A percentile compares a stretch with the other conserved stretches of the same genome.
Conservation (phyloP, 2,113 vertebrate species). For the Tachysurus fulvidraco region DNA sequence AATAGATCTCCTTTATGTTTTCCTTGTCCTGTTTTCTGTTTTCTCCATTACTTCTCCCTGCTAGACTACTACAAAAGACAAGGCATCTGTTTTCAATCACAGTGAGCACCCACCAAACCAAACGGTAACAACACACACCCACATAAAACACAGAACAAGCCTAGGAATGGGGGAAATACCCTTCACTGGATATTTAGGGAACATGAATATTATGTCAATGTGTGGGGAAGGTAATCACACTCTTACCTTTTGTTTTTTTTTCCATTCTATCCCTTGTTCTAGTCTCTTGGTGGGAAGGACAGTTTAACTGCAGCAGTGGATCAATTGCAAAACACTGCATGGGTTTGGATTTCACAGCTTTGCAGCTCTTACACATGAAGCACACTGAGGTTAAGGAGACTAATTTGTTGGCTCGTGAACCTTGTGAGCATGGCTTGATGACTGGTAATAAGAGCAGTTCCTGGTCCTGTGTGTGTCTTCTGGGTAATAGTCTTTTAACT, state of each 20-base stretch:
- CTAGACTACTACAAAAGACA: conserved; percentile 55
- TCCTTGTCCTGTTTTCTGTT: conserved; percentile 59
- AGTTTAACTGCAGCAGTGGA: conserved; percentile 26
- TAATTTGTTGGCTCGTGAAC: conserved; percentile 27
- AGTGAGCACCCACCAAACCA: conserved; percentile 45
- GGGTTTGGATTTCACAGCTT: conserved; percentile 49
- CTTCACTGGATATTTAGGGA: conserved; percentile 47
- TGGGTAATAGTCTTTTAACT: conserved; percentile 34
- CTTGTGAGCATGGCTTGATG: conserved; percentile 18
- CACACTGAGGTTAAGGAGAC: conserved; percentile 21
- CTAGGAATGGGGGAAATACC: conserved; percentile 41
- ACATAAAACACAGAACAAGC: conserved; percentile 4
- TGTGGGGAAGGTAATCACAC: conserved; percentile 46
- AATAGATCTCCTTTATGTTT: conserved; percentile 60
- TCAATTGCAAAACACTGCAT: conserved; percentile 38
- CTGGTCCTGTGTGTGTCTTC: background rate
- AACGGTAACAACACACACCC: conserved; percentile 46
- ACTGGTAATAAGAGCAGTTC: conserved; percentile 29
- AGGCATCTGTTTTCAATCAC: conserved; percentile 62
- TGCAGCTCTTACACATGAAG: conserved; percentile 37
- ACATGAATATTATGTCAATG: conserved; percentile 48
- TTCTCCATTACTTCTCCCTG: conserved; percentile 55
- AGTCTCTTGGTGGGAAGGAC: conserved; percentile 37
- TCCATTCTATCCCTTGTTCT: conserved; percentile 5
- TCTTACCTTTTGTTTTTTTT: conserved; percentile 21